These are phyloP conservation scores for Caloenas nicobarica DNA, from an alignment of 2,113 vertebrate species.

Conservation along the genomic window DNA sequence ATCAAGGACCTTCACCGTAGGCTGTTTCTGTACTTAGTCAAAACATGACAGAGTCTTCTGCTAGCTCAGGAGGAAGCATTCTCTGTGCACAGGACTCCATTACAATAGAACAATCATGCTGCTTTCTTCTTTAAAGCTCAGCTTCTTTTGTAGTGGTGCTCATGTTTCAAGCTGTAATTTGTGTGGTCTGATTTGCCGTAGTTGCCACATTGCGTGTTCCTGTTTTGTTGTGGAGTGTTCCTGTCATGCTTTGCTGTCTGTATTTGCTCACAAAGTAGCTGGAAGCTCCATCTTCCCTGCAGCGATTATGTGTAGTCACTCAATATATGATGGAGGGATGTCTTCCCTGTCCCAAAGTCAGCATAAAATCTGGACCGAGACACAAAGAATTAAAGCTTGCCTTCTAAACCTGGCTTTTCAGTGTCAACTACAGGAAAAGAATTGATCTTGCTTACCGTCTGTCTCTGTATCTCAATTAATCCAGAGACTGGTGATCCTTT, in stretches of 20 bases:
- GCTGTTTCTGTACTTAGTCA: neutral
- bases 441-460: neutral
- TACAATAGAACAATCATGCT: neutral
- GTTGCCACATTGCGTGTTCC: rapidly evolving
- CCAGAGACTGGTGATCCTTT: neutral
- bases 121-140: neutral
- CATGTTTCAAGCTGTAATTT: neutral
- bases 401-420: neutral
- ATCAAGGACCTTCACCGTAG: neutral
- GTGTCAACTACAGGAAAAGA: neutral
- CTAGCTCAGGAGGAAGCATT: neutral
- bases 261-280: neutral
- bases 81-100: neutral
- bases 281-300: neutral
- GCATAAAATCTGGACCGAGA: neutral
- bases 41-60: neutral
- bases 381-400: neutral
- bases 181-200: neutral
- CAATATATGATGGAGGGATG: neutral
- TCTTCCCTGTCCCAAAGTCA: neutral
- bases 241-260: neutral
- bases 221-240: neutral
- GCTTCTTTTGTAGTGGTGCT: neutral
- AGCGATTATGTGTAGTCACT: neutral
- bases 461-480: neutral